phyloP scores from a whole-genome alignment of 1,140 invertebrate species.

The Paraescarpia echinospica region DNA sequence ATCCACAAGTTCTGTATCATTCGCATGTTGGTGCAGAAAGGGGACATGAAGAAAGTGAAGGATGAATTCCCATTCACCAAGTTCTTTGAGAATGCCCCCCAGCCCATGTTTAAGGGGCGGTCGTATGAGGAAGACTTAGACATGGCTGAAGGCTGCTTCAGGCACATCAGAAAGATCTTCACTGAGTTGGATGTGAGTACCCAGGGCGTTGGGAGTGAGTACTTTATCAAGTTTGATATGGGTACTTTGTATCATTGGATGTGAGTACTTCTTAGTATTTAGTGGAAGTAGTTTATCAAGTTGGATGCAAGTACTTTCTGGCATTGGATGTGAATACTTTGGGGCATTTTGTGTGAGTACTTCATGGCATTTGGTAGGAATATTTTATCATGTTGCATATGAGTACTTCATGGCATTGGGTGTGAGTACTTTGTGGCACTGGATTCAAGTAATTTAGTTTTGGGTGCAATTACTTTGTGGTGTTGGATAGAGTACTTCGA shows the following conservation, averaged over 20 bases:
- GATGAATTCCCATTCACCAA: constrained; percentile 81
- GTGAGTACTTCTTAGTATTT: background rate
- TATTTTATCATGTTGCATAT: no score
- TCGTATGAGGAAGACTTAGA: constrained; percentile 85
- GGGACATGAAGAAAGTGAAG: constrained; percentile 52
- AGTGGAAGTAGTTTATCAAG: background rate
- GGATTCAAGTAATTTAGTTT: no score
- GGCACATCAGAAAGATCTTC: constrained; percentile 95
- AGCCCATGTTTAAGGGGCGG: constrained; percentile 84
- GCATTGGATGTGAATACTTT: no score
- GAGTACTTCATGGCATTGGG: no score
- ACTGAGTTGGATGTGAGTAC: constrained; percentile 78
- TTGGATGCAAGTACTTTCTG: no score
- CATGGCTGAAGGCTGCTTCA: constrained; percentile 90
- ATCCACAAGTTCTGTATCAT: background rate
- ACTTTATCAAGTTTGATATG: background rate
- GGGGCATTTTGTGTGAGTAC: no score
- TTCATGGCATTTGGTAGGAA: no score
- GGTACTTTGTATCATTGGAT: background rate
- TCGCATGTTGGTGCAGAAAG: background rate
- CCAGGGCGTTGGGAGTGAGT: background rate
- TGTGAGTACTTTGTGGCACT: background rate
- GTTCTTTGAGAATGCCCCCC: constrained; percentile 75
- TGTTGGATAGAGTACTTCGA: no score
- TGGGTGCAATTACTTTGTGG: no score